These are phyloP conservation scores for Upupa epops DNA, from an alignment of 2,113 vertebrate species.

Conservation along the genomic window DNA sequence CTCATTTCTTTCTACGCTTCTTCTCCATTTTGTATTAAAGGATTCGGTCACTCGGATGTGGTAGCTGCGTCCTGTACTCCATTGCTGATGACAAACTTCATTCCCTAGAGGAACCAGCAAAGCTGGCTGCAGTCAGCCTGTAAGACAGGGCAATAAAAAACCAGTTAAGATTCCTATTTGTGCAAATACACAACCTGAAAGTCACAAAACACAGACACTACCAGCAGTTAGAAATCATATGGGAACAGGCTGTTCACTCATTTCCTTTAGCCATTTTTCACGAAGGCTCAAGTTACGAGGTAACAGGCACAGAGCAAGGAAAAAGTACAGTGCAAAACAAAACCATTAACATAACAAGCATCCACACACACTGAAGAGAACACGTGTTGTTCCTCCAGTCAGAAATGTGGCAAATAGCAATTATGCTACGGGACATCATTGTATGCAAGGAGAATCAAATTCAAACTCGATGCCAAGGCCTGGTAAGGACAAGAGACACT, in stretches of 20 bases:
- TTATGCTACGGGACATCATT: accelerated
- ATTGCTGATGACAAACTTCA: constrained; percentile 52
- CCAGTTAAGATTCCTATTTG: neutral
- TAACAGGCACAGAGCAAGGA: accelerated
- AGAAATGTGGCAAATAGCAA: neutral
- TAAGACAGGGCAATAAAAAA: neutral
- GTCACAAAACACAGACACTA: neutral
- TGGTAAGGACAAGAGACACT: neutral
- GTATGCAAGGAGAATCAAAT: neutral
- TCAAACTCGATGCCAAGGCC: neutral
- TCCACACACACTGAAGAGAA: neutral
- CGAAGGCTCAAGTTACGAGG: accelerated
- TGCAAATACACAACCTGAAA: neutral
- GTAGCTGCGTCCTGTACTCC: constrained; percentile 69
- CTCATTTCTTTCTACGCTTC: constrained; percentile 97
- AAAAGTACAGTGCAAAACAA: neutral
- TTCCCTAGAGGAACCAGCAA: neutral
- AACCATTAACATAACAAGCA: neutral
- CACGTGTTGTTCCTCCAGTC: neutral
- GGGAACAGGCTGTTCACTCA: accelerated
- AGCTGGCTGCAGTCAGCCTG: constrained; percentile 29
- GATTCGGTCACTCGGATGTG: constrained; percentile 63
- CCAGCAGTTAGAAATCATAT: neutral
- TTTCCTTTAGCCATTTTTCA: neutral
- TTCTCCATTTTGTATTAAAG: constrained; percentile 87